phyloP scores from a whole-genome alignment of 2,797 vertebrate species.

The Eulemur rubriventer region DNA sequence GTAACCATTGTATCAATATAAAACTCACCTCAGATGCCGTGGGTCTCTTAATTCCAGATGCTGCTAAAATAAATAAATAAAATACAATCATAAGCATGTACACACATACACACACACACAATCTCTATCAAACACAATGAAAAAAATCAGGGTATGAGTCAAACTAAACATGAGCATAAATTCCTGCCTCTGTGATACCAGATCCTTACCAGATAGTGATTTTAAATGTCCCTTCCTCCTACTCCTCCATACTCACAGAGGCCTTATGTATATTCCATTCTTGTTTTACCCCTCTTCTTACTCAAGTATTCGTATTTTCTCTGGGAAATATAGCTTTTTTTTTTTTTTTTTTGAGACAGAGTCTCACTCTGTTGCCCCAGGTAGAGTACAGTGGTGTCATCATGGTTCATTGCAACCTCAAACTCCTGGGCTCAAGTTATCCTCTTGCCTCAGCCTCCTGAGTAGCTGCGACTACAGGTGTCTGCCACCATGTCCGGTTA shows the following conservation, averaged over 20 bases:
- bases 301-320: neutral
- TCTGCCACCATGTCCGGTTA: neutral
- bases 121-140: constrained; percentile 14
- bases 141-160: neutral
- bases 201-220: neutral
- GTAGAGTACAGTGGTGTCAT: neutral
- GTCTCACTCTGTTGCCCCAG: neutral
- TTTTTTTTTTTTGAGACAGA: neutral
- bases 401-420: neutral
- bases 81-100: constrained; percentile 4
- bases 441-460: neutral
- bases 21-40: constrained; percentile 83
- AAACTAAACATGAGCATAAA: neutral
- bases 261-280: neutral
- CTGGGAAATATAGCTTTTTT: neutral
- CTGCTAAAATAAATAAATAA: constrained; percentile 51
- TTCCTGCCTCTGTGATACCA: neutral
- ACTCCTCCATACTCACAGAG: neutral
- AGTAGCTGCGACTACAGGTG: neutral
- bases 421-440: neutral
- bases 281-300: constrained; percentile 10
- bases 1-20: neutral
- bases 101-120: neutral
- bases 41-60: constrained; percentile 80
- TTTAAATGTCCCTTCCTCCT: neutral